Evolutionary conservation across 2,113 vertebrate species (phyloP).

Genomic region (Gallinago media): DNA sequence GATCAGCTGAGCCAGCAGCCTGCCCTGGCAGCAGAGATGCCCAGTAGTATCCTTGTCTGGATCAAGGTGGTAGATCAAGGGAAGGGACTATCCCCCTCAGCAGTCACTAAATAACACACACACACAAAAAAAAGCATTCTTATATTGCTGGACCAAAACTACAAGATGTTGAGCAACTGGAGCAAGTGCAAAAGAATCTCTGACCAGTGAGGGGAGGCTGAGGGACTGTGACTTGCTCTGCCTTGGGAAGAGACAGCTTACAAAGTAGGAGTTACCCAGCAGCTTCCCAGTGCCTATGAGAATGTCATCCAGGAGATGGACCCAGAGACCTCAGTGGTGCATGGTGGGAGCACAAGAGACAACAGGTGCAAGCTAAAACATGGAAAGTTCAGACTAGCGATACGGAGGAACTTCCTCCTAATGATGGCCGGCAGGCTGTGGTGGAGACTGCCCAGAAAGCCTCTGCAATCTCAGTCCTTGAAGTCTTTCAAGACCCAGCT

Average conservation of each 20-base stretch:
- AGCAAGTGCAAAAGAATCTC: background rate
- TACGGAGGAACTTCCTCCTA: background rate
- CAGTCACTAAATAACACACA: background rate
- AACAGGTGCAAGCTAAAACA: rapidly evolving
- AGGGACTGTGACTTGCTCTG: background rate
- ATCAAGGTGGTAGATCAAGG: background rate
- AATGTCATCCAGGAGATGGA: background rate
- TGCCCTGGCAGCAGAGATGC: background rate
- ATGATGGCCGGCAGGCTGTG: background rate
- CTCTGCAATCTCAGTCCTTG: background rate
- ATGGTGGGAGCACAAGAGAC: background rate
- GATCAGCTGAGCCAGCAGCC: background rate
- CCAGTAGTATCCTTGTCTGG: background rate
- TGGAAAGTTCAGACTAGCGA: background rate
- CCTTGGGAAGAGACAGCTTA: background rate
- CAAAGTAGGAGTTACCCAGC: rapidly evolving
- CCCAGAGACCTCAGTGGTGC: background rate
- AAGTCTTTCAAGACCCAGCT: background rate
- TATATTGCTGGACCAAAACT: background rate
- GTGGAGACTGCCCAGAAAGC: background rate
- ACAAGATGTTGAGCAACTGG: background rate
- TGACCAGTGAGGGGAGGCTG: background rate
- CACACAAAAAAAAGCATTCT: background rate
- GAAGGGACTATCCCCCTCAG: background rate
- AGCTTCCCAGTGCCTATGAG: background rate